These are phyloP conservation scores for Lypha dubia DNA, from an alignment of 2,888 invertebrate genomes.

Conservation along the genomic window DNA sequence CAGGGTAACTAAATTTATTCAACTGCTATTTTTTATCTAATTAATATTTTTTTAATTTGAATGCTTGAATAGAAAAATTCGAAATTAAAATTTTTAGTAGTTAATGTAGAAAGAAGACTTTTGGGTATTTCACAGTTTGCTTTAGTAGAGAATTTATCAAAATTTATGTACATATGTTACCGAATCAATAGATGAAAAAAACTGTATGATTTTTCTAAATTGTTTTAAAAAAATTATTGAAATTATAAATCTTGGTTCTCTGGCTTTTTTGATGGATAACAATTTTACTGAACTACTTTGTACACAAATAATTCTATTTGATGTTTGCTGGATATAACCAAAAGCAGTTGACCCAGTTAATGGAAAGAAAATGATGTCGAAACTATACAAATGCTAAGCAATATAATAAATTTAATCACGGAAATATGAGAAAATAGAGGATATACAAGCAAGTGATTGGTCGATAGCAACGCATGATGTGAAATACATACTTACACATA, in stretches of 20 bases:
- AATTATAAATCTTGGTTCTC: neutral
- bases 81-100: neutral
- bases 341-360: constrained; percentile 67
- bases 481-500: too few relatives aligned
- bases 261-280: neutral
- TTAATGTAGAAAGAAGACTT: neutral
- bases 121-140: too few relatives aligned
- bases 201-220: neutral
- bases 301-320: constrained; percentile 26
- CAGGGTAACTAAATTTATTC: constrained; percentile 10
- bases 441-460: neutral
- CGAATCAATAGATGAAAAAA: neutral
- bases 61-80: neutral
- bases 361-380: constrained; percentile 45
- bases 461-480: neutral
- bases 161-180: neutral
- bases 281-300: neutral
- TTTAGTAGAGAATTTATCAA: neutral
- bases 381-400: constrained; percentile 23
- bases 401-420: constrained; percentile 35
- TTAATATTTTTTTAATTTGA: constrained; percentile 8
- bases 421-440: constrained; percentile 6
- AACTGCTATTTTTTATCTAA: constrained; percentile 16
- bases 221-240: neutral
- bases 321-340: constrained; percentile 53